Evolutionary conservation across 2,888 invertebrate genomes (phyloP).

Genomic region (Pardosa pseudoannulata): DNA sequence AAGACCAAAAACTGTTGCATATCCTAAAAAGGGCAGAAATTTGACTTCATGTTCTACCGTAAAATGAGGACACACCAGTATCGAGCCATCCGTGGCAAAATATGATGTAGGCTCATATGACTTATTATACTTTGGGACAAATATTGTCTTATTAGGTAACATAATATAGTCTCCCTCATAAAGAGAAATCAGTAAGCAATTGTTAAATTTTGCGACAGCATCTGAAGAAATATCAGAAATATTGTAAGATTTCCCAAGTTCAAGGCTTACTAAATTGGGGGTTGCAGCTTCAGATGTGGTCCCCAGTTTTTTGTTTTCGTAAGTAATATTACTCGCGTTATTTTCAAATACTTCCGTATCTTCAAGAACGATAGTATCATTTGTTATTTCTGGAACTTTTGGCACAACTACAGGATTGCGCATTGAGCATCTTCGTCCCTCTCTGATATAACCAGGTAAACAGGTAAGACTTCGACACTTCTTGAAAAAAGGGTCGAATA

Average conservation of each 20-base stretch:
- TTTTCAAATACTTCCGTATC: background rate
- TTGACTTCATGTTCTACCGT: constrained; percentile 75
- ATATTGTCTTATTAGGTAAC: constrained; percentile 61
- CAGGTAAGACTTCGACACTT: constrained; percentile 78
- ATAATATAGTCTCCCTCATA: constrained; percentile 53
- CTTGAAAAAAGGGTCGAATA: constrained; percentile 79
- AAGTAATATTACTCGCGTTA: background rate
- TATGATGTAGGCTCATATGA: constrained; percentile 56
- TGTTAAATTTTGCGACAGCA: constrained; percentile 18
- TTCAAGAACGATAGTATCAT: background rate
- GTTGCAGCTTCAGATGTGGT: background rate
- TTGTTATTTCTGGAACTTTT: background rate
- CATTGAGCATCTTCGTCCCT: constrained; percentile 75
- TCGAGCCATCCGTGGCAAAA: constrained; percentile 38
- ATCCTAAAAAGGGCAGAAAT: constrained; percentile 77
- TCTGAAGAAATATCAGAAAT: background rate
- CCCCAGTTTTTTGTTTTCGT: background rate
- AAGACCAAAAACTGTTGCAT: constrained; percentile 79
- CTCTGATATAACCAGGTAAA: constrained; percentile 75
- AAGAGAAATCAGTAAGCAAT: constrained; percentile 61
- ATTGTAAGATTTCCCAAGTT: constrained; percentile 27
- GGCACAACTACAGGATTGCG: background rate
- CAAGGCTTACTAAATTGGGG: background rate
- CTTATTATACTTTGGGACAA: constrained; percentile 63
- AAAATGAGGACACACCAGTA: constrained; percentile 62